A percentile compares a stretch with the other conserved stretches of the same genome.
Evolutionary conservation across 2,113 vertebrate species (phyloP).

Genomic region (Labeo catla): DNA sequence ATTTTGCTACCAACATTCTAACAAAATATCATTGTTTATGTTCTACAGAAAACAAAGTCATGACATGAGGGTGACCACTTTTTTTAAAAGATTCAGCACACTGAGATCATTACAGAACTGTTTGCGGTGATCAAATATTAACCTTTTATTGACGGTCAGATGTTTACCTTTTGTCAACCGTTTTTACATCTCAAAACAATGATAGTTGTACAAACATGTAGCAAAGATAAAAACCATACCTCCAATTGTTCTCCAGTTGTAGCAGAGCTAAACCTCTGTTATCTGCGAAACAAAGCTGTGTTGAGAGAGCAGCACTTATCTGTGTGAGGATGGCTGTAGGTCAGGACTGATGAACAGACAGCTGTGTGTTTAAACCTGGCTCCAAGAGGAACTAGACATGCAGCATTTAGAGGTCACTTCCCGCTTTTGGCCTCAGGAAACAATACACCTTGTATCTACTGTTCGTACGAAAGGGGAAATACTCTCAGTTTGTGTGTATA

Average conservation of each 20-base stretch:
- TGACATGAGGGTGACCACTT: neutral
- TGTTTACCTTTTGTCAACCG: neutral
- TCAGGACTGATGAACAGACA: neutral
- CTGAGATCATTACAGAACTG: neutral
- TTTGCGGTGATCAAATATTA: neutral
- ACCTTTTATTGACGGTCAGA: neutral
- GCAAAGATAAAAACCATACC: neutral
- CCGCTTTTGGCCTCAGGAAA: constrained; percentile 65
- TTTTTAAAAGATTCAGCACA: neutral
- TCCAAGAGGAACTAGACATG: constrained; percentile 69
- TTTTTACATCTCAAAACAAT: neutral
- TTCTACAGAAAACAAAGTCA: neutral
- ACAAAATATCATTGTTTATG: neutral
- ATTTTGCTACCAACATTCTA: neutral
- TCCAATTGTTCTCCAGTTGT: neutral
- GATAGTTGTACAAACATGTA: neutral
- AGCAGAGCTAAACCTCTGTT: neutral
- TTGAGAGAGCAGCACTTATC: neutral
- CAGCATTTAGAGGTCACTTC: constrained; percentile 67
- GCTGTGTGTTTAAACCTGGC: constrained; percentile 61
- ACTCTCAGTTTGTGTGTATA: constrained; percentile 10
- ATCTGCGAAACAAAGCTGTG: neutral
- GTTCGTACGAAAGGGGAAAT: constrained; percentile 70
- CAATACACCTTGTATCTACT: constrained; percentile 70
- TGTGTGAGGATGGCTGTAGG: constrained; percentile 6